Percentiles rank a stretch among this genome's conserved stretches.
Evolutionary conservation across 2,888 invertebrate species (phyloP).

Genomic region (Lasius fuliginosus): DNA sequence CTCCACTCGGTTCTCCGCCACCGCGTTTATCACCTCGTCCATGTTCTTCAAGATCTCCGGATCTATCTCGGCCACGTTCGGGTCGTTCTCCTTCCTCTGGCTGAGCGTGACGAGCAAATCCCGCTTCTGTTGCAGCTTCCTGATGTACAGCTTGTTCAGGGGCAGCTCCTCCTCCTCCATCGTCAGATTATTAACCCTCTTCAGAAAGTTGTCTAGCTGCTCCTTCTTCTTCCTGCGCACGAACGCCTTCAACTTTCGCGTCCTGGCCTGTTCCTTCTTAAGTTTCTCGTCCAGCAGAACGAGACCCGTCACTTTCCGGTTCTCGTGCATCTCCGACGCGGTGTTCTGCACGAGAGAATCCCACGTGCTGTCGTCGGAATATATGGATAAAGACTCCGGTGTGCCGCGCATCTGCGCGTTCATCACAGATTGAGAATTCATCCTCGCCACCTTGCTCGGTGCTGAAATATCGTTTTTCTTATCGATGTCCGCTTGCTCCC

Average conservation of each 20-base stretch:
- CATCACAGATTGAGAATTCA: neutral
- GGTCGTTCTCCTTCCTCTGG: slow-evolving; percentile 39
- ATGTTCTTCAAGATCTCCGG: slow-evolving; percentile 72
- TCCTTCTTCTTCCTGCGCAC: slow-evolving; percentile 70
- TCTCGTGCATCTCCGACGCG: slow-evolving; percentile 53
- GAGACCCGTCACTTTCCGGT: slow-evolving; percentile 74
- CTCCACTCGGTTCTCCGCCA: slow-evolving; percentile 69
- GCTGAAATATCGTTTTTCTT: neutral
- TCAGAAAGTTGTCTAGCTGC: slow-evolving; percentile 42
- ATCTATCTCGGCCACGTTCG: slow-evolving; percentile 27
- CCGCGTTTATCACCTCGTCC: slow-evolving; percentile 78
- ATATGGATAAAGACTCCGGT: slow-evolving; percentile 72
- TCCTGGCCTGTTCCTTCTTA: slow-evolving; percentile 76
- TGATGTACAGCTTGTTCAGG: slow-evolving; percentile 60
- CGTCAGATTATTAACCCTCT: slow-evolving; percentile 50
- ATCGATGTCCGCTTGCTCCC: neutral
- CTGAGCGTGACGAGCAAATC: slow-evolving; percentile 35
- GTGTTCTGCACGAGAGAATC: slow-evolving; percentile 71
- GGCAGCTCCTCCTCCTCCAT: slow-evolving; percentile 73
- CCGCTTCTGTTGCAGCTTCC: slow-evolving; percentile 58
- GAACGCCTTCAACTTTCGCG: slow-evolving; percentile 63
- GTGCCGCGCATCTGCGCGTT: slow-evolving; percentile 9
- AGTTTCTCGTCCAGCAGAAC: slow-evolving; percentile 80
- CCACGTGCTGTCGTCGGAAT: slow-evolving; percentile 83
- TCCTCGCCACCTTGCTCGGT: neutral